Conservation (phyloP, 2,888 invertebrate genomes). For the Heliconius hortense region DNA sequence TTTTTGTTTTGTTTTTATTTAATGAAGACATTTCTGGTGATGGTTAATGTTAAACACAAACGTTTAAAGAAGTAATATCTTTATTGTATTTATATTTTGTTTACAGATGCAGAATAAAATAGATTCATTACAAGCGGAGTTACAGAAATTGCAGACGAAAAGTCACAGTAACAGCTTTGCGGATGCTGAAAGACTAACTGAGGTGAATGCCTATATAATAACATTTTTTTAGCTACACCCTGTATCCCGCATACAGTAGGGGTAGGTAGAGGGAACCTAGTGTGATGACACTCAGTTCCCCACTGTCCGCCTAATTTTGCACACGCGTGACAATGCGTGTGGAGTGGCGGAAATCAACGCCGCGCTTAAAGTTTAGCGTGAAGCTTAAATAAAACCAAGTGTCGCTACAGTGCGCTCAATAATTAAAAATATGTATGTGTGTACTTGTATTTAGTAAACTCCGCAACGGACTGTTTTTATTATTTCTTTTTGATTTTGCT, state of each 20-base stretch:
- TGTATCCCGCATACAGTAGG: neutral
- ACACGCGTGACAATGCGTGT: neutral
- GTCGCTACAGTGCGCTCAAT: too few relatives aligned
- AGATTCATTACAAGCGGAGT: slow-evolving; percentile 71
- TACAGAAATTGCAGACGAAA: slow-evolving; percentile 60
- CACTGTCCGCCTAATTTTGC: too few relatives aligned
- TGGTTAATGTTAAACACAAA: neutral
- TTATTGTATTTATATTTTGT: neutral
- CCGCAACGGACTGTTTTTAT: neutral
- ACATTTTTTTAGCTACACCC: neutral
- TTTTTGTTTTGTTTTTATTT: neutral
- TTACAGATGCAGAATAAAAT: slow-evolving; percentile 73
- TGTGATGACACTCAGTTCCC: neutral
- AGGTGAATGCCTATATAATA: slow-evolving; percentile 52
- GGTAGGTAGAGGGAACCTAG: neutral
- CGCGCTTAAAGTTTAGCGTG: neutral
- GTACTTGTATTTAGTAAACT: too few relatives aligned
- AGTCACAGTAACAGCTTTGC: slow-evolving; percentile 67
- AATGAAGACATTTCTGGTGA: neutral
- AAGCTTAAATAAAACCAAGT: too few relatives aligned
- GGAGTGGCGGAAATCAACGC: neutral
- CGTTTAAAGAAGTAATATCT: neutral
- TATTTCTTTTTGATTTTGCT: neutral
- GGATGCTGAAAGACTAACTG: slow-evolving; percentile 65
- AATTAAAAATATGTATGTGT: too few relatives aligned